Evolutionary conservation across 2,113 vertebrate species (phyloP), one percentile per base, ranked within the genome.

Genomic region (Sarotherodon lohbergeri): DNA sequence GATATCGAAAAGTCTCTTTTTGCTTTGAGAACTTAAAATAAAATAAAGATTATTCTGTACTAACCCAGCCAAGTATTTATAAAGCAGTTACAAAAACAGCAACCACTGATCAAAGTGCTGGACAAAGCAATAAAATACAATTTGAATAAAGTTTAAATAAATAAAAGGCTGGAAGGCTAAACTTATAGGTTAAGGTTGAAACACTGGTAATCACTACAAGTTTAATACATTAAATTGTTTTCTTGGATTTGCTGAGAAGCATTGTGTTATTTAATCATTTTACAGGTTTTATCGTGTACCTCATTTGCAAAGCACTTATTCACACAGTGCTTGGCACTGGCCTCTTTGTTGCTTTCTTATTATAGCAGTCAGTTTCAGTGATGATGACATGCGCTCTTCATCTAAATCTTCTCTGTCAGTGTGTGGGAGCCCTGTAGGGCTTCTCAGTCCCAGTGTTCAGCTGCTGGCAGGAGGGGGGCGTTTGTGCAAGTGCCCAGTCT

Each of bases 371-470:
- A 43, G 56, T 76, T 88, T 79, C 48, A 79, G 81, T 43, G 41
- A 34, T 22, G 78, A 83, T 84, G 79, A 81, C 83, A 90, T 86
- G 55, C 68, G 89, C 79, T 76, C 57, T 46, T 89, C 27, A 32
- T 92, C 63, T 94, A 87, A 94, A 93, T 94, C 90, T 78, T 79
- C 13, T 89, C 73, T 87, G 89, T 71, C 84, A 73, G n/a, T 32
- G 34, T 36, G 50, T 57, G 41, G n/a, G 71, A 86, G 83, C 41
- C 22, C 71, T 66, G 56, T 55, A 36, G 81, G 61, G 48, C 66
- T 86, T 86, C 79, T 66, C 59, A n/a, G 76, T 78, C 50, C 48
- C 61, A 11, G 24, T 6, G 56, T 79, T 83, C 88, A 85, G 91
- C 84, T 91, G 89, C 63, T 87, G 82, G 81, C 27, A 9, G 76